Conservation (phyloP, 2,113 vertebrate species). For the Labrus mixtus region DNA sequence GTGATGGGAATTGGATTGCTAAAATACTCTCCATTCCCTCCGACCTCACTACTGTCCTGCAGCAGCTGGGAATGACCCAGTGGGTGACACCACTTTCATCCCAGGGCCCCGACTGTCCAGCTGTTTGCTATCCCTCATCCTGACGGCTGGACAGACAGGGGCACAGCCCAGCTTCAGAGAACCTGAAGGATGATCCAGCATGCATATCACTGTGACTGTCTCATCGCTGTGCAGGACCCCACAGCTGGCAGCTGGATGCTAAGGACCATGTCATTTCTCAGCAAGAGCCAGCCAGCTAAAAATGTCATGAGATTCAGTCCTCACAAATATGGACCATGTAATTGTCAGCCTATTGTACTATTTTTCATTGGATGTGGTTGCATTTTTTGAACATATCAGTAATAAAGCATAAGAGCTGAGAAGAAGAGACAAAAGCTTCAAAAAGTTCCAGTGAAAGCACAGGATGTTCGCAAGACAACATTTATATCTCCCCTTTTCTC, state of each 20-base stretch:
- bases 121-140: slow-evolving; percentile 79
- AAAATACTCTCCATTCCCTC: slow-evolving; percentile 66
- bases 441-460: background rate
- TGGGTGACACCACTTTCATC: slow-evolving; percentile 72
- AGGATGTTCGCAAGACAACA: background rate
- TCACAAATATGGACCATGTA: background rate
- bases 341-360: background rate
- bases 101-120: slow-evolving; percentile 63
- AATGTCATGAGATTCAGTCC: slow-evolving; percentile 6
- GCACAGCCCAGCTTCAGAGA: slow-evolving; percentile 38
- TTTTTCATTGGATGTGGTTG: background rate
- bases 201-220: slow-evolving; percentile 41
- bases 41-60: slow-evolving; percentile 34
- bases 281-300: background rate
- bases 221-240: slow-evolving; percentile 6
- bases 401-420: no score
- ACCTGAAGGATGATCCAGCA: slow-evolving; percentile 48
- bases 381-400: background rate
- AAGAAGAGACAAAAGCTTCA: background rate
- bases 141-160: slow-evolving; percentile 64
- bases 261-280: slow-evolving; percentile 38
- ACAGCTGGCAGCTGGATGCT: slow-evolving; percentile 53
- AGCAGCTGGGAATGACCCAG: slow-evolving; percentile 67
- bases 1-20: slow-evolving; percentile 48
- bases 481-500: background rate